phyloP scores from a whole-genome alignment of 2,888 invertebrate genomes.

The Drosophila cognata region DNA sequence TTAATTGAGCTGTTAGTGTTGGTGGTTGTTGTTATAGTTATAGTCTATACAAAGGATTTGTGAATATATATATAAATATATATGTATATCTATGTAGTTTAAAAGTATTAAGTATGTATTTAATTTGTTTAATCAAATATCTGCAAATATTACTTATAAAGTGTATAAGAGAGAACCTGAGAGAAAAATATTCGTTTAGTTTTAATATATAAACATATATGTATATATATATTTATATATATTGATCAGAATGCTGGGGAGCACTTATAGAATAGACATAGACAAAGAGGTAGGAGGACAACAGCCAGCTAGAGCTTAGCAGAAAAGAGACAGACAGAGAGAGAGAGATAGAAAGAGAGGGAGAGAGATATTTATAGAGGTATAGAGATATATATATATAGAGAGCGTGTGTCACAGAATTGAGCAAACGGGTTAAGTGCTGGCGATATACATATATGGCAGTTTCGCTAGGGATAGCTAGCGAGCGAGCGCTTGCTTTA shows the following conservation, averaged over 20 bases:
- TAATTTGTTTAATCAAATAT: conserved; percentile 49
- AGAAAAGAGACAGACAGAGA: background rate
- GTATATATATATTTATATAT: conserved; percentile 27
- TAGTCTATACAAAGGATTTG: conserved; percentile 38
- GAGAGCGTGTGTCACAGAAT: conserved; percentile 15
- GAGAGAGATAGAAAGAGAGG: background rate
- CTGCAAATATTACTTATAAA: conserved; percentile 53
- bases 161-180: conserved; percentile 44
- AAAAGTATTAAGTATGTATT: conserved; percentile 54
- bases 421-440: conserved; percentile 22
- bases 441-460: conserved; percentile 16
- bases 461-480: conserved; percentile 16
- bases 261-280: conserved; percentile 15
- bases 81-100: conserved; percentile 27
- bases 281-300: conserved; percentile 1
- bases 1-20: conserved; percentile 14
- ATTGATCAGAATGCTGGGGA: conserved; percentile 19
- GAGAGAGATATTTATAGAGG: background rate
- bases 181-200: conserved; percentile 28
- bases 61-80: conserved; percentile 4
- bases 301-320: conserved; percentile 14
- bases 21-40: conserved; percentile 37
- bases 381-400: background rate
- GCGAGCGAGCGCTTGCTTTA: conserved; percentile 25
- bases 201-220: conserved; percentile 15